Evolutionary conservation across 2,797 vertebrate genomes (phyloP), one percentile per base, ranked within the genome.

Genomic region (Crenichthys baileyi): DNA sequence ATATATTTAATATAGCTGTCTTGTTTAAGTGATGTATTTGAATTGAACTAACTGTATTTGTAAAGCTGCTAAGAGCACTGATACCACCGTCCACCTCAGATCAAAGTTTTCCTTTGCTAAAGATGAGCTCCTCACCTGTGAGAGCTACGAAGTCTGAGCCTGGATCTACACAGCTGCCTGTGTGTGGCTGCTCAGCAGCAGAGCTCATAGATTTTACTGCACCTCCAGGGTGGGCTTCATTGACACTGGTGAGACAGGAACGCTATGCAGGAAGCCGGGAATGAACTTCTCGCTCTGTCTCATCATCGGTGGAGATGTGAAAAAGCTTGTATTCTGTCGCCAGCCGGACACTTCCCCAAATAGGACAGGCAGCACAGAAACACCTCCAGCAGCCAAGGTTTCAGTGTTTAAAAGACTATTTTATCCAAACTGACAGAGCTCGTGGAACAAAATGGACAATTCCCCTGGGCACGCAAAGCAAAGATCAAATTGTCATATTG

Each of bases 401-500:
- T 55, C 48, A 50, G 48, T 15, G 13, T 24, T 7, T 55, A 22
- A 22, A n/a, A 26, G n/a, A 58, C 56, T n/a, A 22, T 4, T 68
- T 68, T 68, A 44, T 44, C 39, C 39, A 44, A 13, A 68, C 22
- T 5, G 65, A 68, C 22, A n/a, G 36, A 67, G 24, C 22, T 44
- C 11, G 2, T 15, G 39, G 65, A 68, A 36, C 65, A 68, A 68
- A 68, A n/a, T 24, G 3, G 61, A 41, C 39, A 5, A 1, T 41
- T 44, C 65, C n/a, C n/a, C n/a, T 2, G 39, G 24, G 39, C 16
- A 39, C n/a, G 9, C 13, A 51, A 51, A 16, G 39, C 65, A 68
- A 68, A 68, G 39, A 68, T n/a, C 65, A 68, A 68, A 68, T 68
- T 44, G 39, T 68, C 22, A 68, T 22, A 22, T 68, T 41, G 36